A percentile compares a stretch with the other conserved stretches of the same genome.
Conservation (phyloP, 2,797 vertebrate species). For the Cryptoprocta ferox region DNA sequence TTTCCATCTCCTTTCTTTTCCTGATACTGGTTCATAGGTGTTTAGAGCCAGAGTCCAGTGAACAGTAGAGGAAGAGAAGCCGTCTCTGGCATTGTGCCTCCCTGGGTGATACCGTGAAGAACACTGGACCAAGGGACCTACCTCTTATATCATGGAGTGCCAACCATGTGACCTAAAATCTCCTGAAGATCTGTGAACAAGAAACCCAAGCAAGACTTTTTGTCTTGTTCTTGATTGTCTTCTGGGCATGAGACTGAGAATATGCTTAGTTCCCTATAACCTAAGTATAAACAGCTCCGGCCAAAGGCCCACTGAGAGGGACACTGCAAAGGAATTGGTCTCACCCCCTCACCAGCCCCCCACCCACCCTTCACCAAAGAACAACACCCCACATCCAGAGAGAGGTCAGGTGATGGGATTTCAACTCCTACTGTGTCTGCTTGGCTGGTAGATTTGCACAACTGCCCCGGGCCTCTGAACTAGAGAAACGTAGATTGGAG, state of each 20-base stretch:
- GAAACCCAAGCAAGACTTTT: background rate
- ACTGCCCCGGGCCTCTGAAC: background rate
- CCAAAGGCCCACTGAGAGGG: too few relatives aligned
- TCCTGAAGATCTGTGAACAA: background rate
- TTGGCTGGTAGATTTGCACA: background rate
- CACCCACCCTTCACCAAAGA: background rate
- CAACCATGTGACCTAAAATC: background rate
- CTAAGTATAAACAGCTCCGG: background rate
- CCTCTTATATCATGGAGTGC: background rate
- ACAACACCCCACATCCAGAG: background rate
- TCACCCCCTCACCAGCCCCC: accelerated
- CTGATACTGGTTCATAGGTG: background rate
- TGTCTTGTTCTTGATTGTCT: background rate
- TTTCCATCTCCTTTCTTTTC: background rate
- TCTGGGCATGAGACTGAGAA: background rate
- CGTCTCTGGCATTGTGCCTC: background rate
- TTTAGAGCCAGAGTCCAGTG: background rate
- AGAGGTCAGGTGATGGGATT: background rate
- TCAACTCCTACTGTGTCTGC: background rate
- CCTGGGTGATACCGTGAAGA: background rate
- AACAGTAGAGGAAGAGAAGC: too few relatives aligned
- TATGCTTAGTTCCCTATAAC: background rate
- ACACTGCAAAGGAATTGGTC: background rate
- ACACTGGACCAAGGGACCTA: too few relatives aligned
- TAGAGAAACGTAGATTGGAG: background rate